Base-by-base conservation (phyloP, 2,113 vertebrate genomes). In the Balaenoptera acutorostrata region DNA sequence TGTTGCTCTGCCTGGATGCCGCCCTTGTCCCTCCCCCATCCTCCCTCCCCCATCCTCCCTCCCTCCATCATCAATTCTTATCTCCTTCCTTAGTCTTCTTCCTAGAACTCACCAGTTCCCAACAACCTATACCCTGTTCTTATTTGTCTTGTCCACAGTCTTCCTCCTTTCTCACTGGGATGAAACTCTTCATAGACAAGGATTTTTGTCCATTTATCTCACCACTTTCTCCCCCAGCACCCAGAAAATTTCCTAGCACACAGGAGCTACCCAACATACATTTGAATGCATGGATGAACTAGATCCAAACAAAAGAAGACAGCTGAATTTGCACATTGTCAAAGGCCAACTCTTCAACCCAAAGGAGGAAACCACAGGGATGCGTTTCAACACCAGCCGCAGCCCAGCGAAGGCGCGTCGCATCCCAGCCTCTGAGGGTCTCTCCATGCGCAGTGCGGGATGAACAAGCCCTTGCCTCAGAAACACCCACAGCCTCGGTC, bases 1-100 rank as follows among this genome's bases (percentile, higher is more conserved):
- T 77, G 27, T 4, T 49, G 41, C 74, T 5, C 8, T 8, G 41
- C 33, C 75, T n/a, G 20, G 46, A 55, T 5, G 0, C 4, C 10
- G 11, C 29, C 74, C 17, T 49, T 21, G 17, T 20, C 21, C 36
- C 29, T n/a, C 23, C 18, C 33, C n/a, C n/a, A n/a, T 39, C 18
- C 18, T 23, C 18, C 21, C 33, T 46, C 31, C 6, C 44, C 31
- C 27, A 11, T 29, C 20, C 11, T 14, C 74, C n/a, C 64, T 29
- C 36, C 20, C 31, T 46, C 4, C 39, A 17, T 18, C 36, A 49
- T 63, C 59, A 14, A 12, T 41, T 55, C 36, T 33, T 20, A 39
- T 8, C 5, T 8, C 17, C 20, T 63, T 59, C 64, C 8, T 49
- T 61, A 55, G 52, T 46, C 18, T 72, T 64, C 55, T 61, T 18